Evolutionary conservation across 2,888 invertebrate genomes (phyloP), one percentile per base, ranked within the genome.

Genomic region (Sphaerophoria rueppellii): DNA sequence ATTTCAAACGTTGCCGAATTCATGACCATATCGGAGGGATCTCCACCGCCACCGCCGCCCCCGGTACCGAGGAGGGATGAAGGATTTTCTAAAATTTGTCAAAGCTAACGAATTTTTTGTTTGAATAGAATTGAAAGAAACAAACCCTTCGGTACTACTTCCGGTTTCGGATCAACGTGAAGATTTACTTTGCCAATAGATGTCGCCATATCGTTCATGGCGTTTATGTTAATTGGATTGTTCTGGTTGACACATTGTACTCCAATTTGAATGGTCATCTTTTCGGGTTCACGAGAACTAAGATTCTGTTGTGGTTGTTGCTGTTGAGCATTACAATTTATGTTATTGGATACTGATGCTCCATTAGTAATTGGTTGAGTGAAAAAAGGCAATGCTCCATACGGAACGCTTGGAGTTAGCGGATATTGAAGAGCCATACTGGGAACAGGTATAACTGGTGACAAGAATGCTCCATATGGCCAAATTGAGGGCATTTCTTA

Each of bases 401-500:
- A 88, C 0, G 88, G 87, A 14, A 88, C 65, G 12, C 87, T 87
- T n/a, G 88, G 87, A 11, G 72, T 24, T 6, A 88, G 57, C 14
- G 88, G 87, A 61, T 88, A 89, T 37, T 88, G 89, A 14, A 89
- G 48, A 4, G 88, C 88, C 24, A 89, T 77, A 76, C 88, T 89
- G 24, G 88, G 88, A 11, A 88, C 80, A 4, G 89, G 88, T 35
- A 89, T 63, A 58, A 89, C 85, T 4, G 89, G 89, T n/a, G 89
- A 88, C 14, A 90, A 60, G 60, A 89, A 88, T 6, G 89, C 88
- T 40, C 89, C 89, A 83, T 88, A 89, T 16, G 89, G 89, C 89
- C 89, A 89, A 37, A 89, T 87, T 12, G 89, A 87, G 78, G 88
- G 89, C 85, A 89, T 88, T 80, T 89, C 89, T 89, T 48, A 65